phyloP scores from a whole-genome alignment of 2,113 vertebrate genomes.

The Solenodon paradoxus region DNA sequence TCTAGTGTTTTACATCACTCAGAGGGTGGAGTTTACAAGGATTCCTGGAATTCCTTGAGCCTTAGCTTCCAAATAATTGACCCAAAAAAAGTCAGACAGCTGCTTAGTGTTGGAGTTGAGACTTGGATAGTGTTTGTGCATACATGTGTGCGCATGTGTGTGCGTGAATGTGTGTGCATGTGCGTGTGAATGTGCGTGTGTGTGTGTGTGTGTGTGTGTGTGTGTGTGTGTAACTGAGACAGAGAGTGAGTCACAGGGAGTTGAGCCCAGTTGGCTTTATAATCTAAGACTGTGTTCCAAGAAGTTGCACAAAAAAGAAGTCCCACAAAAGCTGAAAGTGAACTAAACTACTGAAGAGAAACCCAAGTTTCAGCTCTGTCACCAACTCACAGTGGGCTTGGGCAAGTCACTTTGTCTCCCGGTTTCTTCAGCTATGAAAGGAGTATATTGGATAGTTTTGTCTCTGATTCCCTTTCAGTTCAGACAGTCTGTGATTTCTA shows the following conservation, averaged over 20 bases:
- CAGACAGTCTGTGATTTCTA: neutral
- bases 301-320: neutral
- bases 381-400: neutral
- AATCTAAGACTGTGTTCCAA: neutral
- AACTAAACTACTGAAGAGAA: neutral
- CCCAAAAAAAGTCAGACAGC: neutral
- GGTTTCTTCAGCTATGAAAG: neutral
- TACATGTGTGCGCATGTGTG: neutral
- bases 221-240: neutral
- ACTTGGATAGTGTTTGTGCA: neutral
- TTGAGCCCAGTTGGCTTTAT: neutral
- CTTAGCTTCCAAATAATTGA: neutral
- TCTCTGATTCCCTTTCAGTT: neutral
- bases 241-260: neutral
- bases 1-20: neutral
- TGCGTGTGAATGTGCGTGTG: neutral
- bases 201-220: neutral
- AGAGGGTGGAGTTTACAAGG: too few species aligned
- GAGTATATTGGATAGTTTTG: neutral
- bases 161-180: neutral
- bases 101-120: neutral
- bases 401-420: neutral
- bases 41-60: rapidly evolving
- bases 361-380: neutral
- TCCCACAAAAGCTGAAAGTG: neutral